Evolutionary conservation across 92 coral and sea anemone genomes (phyloP), one percentile per base, ranked within the genome.

Genomic region (Meandrina meandrites): DNA sequence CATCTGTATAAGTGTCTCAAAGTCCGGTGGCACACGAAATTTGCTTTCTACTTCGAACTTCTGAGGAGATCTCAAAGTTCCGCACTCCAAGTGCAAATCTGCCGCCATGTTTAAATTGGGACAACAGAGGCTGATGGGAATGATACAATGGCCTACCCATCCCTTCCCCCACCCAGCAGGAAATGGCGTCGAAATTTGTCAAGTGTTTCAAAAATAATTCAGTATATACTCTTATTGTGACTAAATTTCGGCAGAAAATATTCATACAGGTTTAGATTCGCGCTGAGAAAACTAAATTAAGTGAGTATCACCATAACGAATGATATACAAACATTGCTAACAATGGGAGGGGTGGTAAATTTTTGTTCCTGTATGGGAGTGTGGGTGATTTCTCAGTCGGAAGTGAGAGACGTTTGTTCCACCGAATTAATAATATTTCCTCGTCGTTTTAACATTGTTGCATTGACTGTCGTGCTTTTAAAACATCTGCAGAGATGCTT

Each of bases 21-120:
- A 91, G 80, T 81, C 75, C 27, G 86, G 81, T 11, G 95, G 90
- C 16, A 82, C 76, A 35, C 73, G 66, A 66, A 94, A 94, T 88
- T 92, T 94, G 75, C 75, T 88, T 86, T 94, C 97, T 53, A 94
- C 84, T 82, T 94, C 97, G 53, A 94, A 83, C 54, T 32, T 83
- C 21, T 48, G 81, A 54, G 72, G 42, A 40, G 81, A 48, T 70
- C 28, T 60, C 76, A 30, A 24, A 75, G 76, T 35, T 54, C 51
- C 51, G 51, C 54, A 13, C 66, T 72, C 79, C 60, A 57, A n/a
- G n/a, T n/a, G n/a, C n/a, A n/a, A 71, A 34, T 56, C 84, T 83
- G 88, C 93, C 90, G 92, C 94, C 92, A 88, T 88, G 50, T 88
- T 88, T 84, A 27, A 90, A 47, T 75, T 51, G 57, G 18, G 53